A percentile compares a stretch with the other conserved stretches of the same genome.
These are phyloP conservation scores for Ailuropoda melanoleuca DNA, from an alignment of 2,113 vertebrate genomes.

Conservation along the genomic window DNA sequence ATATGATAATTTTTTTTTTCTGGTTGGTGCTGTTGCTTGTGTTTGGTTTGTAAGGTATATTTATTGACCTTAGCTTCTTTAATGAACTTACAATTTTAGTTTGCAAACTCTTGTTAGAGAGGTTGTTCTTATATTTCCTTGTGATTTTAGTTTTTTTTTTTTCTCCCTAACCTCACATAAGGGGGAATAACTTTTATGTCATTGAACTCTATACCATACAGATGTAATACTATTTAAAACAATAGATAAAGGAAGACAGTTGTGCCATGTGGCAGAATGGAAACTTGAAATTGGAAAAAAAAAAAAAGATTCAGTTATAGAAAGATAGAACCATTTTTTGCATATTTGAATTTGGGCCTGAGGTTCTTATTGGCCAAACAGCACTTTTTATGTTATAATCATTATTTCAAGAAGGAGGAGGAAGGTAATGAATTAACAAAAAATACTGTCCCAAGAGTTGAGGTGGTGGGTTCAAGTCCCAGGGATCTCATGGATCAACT, in stretches of 20 bases:
- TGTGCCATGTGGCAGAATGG: background rate
- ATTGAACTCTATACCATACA: background rate
- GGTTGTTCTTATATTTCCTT: background rate
- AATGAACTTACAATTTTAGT: background rate
- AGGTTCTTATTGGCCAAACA: background rate
- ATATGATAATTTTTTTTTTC: background rate
- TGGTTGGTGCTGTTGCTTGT: background rate
- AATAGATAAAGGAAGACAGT: background rate
- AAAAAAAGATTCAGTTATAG: background rate
- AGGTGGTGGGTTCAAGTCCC: background rate
- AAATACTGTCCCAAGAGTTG: background rate
- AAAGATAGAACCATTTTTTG: background rate
- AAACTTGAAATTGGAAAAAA: background rate
- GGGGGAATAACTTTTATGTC: background rate
- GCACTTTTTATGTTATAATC: background rate
- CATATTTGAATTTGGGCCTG: background rate
- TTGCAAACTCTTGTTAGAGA: background rate
- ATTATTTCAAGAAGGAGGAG: background rate
- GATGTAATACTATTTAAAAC: background rate
- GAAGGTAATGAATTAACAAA: background rate
- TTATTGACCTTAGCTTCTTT: background rate
- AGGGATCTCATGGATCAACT: background rate
- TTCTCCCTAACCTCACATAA: background rate
- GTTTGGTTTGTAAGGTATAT: background rate
- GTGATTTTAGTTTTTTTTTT: background rate